Percentiles rank a stretch among this genome's conserved stretches.
These are phyloP conservation scores for Zaprionus nigranus DNA, from an alignment of 1,140 invertebrate species.

Conservation along the genomic window DNA sequence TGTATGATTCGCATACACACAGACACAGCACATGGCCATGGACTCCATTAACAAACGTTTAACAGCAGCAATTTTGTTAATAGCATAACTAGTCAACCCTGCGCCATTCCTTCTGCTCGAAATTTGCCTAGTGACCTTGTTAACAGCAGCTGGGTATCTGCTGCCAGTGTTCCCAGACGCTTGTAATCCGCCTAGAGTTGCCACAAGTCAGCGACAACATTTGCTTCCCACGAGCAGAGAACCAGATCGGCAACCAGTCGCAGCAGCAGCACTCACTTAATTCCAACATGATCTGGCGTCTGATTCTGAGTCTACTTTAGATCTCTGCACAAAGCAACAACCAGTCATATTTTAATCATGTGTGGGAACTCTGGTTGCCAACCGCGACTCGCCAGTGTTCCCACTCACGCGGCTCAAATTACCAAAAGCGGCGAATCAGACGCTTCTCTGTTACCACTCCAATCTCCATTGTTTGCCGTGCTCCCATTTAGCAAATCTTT, in stretches of 20 bases:
- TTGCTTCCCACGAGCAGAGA: slow-evolving; percentile 61
- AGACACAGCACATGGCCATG: slow-evolving; percentile 29
- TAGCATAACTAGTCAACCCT: slow-evolving; percentile 57
- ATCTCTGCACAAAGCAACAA: slow-evolving; percentile 1
- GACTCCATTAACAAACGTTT: slow-evolving; percentile 58
- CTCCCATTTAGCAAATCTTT: slow-evolving; percentile 1
- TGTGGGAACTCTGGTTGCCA: slow-evolving; percentile 66
- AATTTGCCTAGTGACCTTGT: slow-evolving; percentile 59
- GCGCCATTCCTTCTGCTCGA: background rate
- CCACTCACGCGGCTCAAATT: slow-evolving; percentile 40
- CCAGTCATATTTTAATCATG: slow-evolving; percentile 52
- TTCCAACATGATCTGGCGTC: slow-evolving; percentile 51
- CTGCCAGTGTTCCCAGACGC: slow-evolving; percentile 6
- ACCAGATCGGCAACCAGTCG: slow-evolving; percentile 45
- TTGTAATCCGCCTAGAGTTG: slow-evolving; percentile 43
- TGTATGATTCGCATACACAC: slow-evolving; percentile 15
- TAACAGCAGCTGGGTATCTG: slow-evolving; percentile 10
- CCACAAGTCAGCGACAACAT: slow-evolving; percentile 39
- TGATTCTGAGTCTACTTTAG: background rate
- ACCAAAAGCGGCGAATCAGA: slow-evolving; percentile 43
- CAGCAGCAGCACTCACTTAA: slow-evolving; percentile 31
- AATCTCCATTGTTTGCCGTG: slow-evolving; percentile 25
- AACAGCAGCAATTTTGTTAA: slow-evolving; percentile 68
- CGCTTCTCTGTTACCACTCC: slow-evolving; percentile 18
- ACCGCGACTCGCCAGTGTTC: slow-evolving; percentile 22